Evolutionary conservation across 2,113 vertebrate species (phyloP), one percentile per base, ranked within the genome.

Genomic region (Manacus vitellinus): DNA sequence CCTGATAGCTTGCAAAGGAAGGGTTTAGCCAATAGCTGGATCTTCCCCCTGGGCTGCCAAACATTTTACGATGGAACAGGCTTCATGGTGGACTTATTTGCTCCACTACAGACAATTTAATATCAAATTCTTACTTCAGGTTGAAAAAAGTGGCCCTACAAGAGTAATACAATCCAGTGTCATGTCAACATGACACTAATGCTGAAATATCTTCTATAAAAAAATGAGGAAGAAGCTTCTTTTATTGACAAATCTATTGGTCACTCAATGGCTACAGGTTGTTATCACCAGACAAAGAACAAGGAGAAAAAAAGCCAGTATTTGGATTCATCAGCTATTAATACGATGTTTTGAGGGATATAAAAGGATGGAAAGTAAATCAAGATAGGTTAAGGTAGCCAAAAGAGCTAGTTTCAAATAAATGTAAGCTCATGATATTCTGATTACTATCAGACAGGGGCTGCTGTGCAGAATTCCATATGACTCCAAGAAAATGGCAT

Each of bases 11-110:
- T 80, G 52, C 46, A 89, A 87, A 75, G 43, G 73, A 92, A 52
- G 10, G 55, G 9, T 88, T 84, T 88, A 92, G 30, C 68, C 73
- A 94, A 49, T 30, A 94, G 76, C 85, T 95, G 85, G 30, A 92
- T 90, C 86, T 90, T 92, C 82, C 78, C 16, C 19, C 22, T 28
- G 10, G 54, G 31, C 52, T 94, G 77, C 89, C 78, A 90, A 90
- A 76, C 14, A 31, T 73, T 94, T 84, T 84, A 63, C 72, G 74
- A 92, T 62, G 63, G 78, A 92, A 80, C 25, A 58, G 63, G 15
- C 31, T 85, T 85, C 0, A 0, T 15, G 31, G 25, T 28, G 25
- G 46, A 75, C 52, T 72, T 49, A 88, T 93, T 89, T 85, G 33
- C 30, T 33, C 27, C 58, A 44, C 18, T 2, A 1, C 25, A 1